Conservation (phyloP, 1,140 invertebrate species). For the Zaprionus africanus region DNA sequence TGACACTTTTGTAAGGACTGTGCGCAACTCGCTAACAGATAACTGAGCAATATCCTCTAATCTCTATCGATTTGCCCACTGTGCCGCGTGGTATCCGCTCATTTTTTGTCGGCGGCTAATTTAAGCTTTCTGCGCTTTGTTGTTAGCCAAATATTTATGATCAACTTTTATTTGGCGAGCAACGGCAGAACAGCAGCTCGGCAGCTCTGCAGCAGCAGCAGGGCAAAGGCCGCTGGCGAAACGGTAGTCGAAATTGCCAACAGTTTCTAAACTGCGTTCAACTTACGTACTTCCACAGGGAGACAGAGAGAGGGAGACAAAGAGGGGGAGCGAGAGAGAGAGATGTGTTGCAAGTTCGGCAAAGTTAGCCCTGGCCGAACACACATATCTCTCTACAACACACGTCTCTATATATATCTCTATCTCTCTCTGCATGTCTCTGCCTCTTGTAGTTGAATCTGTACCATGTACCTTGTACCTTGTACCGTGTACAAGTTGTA, state of each 20-base stretch:
- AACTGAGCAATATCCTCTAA: background rate
- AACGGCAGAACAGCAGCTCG: background rate
- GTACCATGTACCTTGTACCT: background rate
- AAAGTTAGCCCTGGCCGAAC: slow-evolving; percentile 58
- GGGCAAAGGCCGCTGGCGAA: slow-evolving; percentile 4
- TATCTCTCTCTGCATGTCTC: slow-evolving; percentile 5
- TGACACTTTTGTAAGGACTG: too few relatives aligned
- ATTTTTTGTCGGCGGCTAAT: slow-evolving; percentile 50
- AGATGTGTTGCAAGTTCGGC: slow-evolving; percentile 64
- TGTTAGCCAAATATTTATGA: slow-evolving; percentile 77
- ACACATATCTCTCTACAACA: slow-evolving; percentile 10
- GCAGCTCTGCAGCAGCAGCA: slow-evolving; percentile 2
- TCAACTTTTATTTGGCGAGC: slow-evolving; percentile 69
- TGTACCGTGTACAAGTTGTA: background rate
- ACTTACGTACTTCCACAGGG: background rate
- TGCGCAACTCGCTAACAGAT: too few relatives aligned
- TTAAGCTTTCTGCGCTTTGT: slow-evolving; percentile 74
- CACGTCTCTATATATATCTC: background rate
- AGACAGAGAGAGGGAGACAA: background rate
- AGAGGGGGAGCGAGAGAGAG: background rate
- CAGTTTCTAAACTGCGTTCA: slow-evolving; percentile 11
- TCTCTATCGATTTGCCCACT: background rate
- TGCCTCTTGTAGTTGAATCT: background rate
- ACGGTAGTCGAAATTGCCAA: slow-evolving; percentile 6
- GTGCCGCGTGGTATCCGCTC: background rate